A percentile compares a stretch with the other conserved stretches of the same genome.
Evolutionary conservation across 2,888 invertebrate species (phyloP).

Genomic region (Agriotes lineatus): DNA sequence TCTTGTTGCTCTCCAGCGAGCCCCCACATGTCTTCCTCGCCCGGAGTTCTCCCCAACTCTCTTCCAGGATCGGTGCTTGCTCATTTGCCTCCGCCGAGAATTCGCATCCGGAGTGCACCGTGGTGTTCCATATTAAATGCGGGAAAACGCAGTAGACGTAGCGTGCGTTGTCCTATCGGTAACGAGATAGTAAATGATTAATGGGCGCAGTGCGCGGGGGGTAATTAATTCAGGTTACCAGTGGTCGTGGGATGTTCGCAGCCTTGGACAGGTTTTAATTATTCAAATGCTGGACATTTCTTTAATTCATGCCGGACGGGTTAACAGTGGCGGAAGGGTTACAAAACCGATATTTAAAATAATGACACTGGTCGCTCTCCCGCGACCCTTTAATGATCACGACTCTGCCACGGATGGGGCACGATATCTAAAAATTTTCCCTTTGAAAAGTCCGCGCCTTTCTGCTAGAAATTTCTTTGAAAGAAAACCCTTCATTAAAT

Average conservation of each 20-base stretch:
- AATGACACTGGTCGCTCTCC: slow-evolving; percentile 37
- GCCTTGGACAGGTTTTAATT: slow-evolving; percentile 58
- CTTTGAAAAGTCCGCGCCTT: background rate
- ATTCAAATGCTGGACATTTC: slow-evolving; percentile 56
- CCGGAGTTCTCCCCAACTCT: slow-evolving; percentile 1
- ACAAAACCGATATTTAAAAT: slow-evolving; percentile 43
- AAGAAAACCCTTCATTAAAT: slow-evolving; percentile 1
- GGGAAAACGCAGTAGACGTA: slow-evolving; percentile 4
- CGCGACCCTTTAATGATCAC: slow-evolving; percentile 37
- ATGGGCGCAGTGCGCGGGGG: slow-evolving; percentile 31
- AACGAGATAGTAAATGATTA: slow-evolving; percentile 34
- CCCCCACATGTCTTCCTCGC: slow-evolving; percentile 20
- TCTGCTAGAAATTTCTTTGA: slow-evolving; percentile 1
- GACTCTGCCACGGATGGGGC: slow-evolving; percentile 8
- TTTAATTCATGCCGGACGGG: slow-evolving; percentile 56
- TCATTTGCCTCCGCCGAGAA: slow-evolving; percentile 10
- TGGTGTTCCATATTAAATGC: no score
- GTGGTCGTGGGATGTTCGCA: slow-evolving; percentile 41
- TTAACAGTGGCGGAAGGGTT: slow-evolving; percentile 45
- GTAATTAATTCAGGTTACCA: slow-evolving; percentile 48
- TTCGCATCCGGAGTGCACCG: slow-evolving; percentile 13
- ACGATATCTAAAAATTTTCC: slow-evolving; percentile 34
- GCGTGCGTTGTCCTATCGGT: slow-evolving; percentile 28
- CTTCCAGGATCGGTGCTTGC: background rate
- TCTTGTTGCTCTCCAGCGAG: slow-evolving; percentile 37